Conservation (phyloP, 2,113 vertebrate species). For the Corythornis vintsioides region DNA sequence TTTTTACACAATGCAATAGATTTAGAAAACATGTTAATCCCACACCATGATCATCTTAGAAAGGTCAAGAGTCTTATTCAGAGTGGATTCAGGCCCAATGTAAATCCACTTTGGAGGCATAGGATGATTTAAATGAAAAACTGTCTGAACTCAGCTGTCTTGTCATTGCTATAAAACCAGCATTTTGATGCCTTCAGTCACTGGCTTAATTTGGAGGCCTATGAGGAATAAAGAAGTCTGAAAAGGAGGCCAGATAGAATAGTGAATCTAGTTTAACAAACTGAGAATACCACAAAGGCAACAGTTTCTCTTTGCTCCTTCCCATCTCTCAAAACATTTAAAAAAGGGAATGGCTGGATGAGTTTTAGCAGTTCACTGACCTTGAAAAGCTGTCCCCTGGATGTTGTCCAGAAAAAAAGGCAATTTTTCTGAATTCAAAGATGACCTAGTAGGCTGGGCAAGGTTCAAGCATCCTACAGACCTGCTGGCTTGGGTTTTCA, state of each 20-base stretch:
- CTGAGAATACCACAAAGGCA: constrained; percentile 9
- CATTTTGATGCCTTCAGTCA: constrained; percentile 30
- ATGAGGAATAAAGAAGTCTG: constrained; percentile 12
- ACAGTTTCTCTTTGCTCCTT: background rate
- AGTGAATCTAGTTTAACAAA: background rate
- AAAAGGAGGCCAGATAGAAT: background rate
- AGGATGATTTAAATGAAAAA: constrained; percentile 24
- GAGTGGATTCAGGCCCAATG: background rate
- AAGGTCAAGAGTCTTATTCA: constrained; percentile 20
- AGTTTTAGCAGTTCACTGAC: background rate
- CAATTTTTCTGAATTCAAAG: background rate
- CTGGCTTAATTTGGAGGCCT: constrained; percentile 2
- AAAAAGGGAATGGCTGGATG: background rate
- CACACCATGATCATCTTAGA: background rate
- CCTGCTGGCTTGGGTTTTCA: background rate
- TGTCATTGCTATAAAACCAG: background rate
- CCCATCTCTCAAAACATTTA: background rate
- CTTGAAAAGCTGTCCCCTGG: background rate
- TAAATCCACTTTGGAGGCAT: background rate
- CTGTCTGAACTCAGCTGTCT: background rate
- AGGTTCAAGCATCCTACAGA: background rate
- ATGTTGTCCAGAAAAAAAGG: background rate
- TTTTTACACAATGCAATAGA: background rate
- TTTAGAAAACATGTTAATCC: background rate
- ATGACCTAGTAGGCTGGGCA: background rate